Evolutionary conservation across 2,888 invertebrate species (phyloP), one percentile per base, ranked within the genome.

Genomic region (Nowickia ferox): DNA sequence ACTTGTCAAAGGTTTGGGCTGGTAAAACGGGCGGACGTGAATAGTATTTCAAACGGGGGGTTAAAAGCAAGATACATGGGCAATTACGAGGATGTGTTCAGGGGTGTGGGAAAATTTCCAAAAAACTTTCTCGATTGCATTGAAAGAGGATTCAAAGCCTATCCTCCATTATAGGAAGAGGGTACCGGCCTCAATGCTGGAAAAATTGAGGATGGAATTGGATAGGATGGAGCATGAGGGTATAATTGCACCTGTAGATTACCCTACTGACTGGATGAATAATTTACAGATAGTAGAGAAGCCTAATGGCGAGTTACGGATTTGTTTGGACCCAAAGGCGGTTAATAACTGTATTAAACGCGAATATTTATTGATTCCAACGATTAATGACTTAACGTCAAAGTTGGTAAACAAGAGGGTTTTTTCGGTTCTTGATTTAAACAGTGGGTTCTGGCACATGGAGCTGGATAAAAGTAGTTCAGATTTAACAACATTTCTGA

Each of bases 321-420:
- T 88, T 38, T 88, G 88, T 48, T 68, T 88, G 22, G 87, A 88
- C 84, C 88, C 88, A 55, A 88, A 81, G 82, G 2, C 87, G 42
- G 84, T 89, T n/a, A 89, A 89, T 69, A 72, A 15, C 77, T 80
- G 11, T n/a, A 88, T 90, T 61, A 83, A 88, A 66, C 68, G 88
- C 1, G 88, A 88, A 71, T 87, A 90, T 75, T 89, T 87, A 84
- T 57, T 85, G 10, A 88, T 90, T 68, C 88, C 89, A 17, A 87
- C 89, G 9, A 75, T 88, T 10, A 88, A 89, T 6, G 88, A 84
- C 19, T 75, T 86, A n/a, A 87, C 84, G 15, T 22, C 65, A 5
- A n/a, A 59, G 19, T 51, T 87, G 17, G 55, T 68, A n/a, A 53
- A 78, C 53, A 87, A 81, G 63, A 51, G 71, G 38, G 9, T 88